These are phyloP conservation scores for Tonatia bakeri DNA, from an alignment of 2,113 vertebrate species.

Conservation along the genomic window DNA sequence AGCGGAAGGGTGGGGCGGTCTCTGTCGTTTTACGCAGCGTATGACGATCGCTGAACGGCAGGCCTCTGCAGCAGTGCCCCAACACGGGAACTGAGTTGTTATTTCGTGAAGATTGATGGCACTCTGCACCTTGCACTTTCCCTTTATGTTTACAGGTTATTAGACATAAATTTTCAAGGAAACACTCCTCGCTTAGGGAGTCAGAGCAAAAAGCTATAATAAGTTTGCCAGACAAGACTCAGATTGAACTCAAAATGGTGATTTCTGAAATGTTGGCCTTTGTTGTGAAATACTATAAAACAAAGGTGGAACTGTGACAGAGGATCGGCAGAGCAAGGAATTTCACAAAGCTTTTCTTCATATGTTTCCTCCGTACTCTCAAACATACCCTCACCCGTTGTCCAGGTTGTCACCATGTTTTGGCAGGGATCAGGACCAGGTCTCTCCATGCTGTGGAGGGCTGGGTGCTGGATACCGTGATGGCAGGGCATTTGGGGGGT, in stretches of 20 bases:
- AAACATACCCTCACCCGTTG: neutral
- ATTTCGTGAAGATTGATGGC: neutral
- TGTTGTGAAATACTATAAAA: neutral
- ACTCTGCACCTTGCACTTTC: neutral
- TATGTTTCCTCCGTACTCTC: neutral
- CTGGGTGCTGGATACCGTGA: neutral
- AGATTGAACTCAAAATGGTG: constrained; percentile 20
- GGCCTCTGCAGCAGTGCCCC: neutral
- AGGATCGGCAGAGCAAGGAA: neutral
- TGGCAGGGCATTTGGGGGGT: neutral
- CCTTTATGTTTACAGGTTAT: neutral
- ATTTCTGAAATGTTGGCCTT: constrained; percentile 14
- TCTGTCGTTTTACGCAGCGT: neutral
- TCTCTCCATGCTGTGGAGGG: neutral
- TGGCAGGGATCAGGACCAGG: neutral
- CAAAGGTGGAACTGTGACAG: neutral
- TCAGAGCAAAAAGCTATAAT: neutral
- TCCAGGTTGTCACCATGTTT: neutral
- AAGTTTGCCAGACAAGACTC: neutral
- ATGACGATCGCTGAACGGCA: neutral
- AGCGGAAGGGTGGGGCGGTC: neutral
- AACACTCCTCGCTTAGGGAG: neutral
- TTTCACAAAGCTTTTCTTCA: constrained; percentile 6
- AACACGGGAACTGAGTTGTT: neutral
- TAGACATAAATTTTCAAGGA: constrained; percentile 14